phyloP scores from a whole-genome alignment of 2,113 vertebrate genomes.

The Rousettus leschenaultii region DNA sequence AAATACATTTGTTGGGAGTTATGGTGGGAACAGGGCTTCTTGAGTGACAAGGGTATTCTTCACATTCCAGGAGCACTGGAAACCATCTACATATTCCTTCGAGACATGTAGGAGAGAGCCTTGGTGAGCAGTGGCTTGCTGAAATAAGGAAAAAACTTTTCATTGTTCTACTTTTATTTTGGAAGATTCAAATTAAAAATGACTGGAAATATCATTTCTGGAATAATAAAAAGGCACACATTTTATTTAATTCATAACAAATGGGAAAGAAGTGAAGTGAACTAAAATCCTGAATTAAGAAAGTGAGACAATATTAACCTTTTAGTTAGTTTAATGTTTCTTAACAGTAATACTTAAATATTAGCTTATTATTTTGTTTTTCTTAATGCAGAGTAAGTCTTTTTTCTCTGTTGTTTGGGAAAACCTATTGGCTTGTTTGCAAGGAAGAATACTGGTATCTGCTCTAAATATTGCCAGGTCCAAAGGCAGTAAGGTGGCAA shows the following conservation, averaged over 20 bases:
- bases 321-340: neutral
- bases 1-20: neutral
- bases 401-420: neutral
- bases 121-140: neutral
- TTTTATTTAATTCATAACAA: neutral
- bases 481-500: neutral
- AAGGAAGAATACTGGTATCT: neutral
- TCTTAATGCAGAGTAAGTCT: neutral
- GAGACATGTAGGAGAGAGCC: neutral
- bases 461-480: neutral
- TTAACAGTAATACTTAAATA: neutral
- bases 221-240: neutral
- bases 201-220: neutral
- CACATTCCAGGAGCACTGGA: neutral
- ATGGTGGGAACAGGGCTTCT: neutral
- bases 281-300: neutral
- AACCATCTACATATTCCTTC: neutral
- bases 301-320: neutral
- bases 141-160: neutral
- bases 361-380: slow-evolving; percentile 8
- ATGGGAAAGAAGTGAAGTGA: neutral
- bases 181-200: slow-evolving; percentile 24
- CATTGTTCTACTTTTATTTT: neutral
- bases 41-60: neutral
- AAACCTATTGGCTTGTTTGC: neutral